These are phyloP conservation scores for Calameuta idolon DNA, from an alignment of 2,888 invertebrate species.

Conservation along the genomic window DNA sequence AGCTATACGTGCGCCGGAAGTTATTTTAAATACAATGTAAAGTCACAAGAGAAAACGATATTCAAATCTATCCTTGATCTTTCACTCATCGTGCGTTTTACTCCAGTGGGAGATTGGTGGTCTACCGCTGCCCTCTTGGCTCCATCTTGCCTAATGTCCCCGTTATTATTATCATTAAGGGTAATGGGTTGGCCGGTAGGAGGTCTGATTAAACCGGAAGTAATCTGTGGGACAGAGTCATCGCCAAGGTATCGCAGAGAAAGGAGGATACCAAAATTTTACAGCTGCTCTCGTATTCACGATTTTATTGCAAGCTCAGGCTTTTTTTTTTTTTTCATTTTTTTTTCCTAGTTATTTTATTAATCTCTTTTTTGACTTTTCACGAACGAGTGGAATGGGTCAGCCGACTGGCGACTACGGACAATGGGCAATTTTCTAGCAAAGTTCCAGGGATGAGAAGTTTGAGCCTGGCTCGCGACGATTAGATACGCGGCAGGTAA, in stretches of 20 bases:
- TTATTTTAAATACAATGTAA: background rate
- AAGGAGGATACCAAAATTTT: background rate
- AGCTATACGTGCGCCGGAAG: background rate
- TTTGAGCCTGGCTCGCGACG: slow-evolving; percentile 44
- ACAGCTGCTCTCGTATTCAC: background rate
- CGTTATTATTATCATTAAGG: background rate
- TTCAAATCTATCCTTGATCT: background rate
- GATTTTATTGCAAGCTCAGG: background rate
- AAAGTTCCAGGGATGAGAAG: slow-evolving; percentile 35
- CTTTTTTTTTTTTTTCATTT: background rate
- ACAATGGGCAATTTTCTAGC: slow-evolving; percentile 46
- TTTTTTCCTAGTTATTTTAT: background rate
- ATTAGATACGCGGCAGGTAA: slow-evolving; percentile 52
- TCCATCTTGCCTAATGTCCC: background rate
- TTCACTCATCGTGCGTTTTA: background rate
- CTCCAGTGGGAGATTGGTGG: background rate
- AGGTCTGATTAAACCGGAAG: background rate
- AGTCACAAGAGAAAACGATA: background rate
- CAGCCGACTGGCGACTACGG: slow-evolving; percentile 21
- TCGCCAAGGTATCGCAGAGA: background rate
- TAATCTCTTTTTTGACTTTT: background rate
- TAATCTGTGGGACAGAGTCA: background rate
- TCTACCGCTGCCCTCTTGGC: background rate
- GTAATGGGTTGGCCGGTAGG: background rate
- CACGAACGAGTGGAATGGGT: background rate